Conservation (phyloP, 2,113 vertebrate genomes). For the Phalacrocorax aristotelis region DNA sequence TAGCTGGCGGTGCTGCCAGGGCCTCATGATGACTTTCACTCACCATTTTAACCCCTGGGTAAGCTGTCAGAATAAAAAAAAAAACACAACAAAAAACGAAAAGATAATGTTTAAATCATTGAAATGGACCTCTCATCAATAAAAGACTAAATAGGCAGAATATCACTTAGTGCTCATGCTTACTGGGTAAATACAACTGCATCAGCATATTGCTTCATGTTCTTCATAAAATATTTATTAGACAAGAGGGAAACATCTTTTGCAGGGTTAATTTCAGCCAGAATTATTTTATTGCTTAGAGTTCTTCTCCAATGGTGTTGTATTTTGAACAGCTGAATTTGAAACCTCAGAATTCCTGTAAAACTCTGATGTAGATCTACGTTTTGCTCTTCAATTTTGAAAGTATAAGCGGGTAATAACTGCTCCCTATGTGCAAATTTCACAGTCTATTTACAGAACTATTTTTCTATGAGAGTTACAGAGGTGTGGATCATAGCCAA, state of each 20-base stretch:
- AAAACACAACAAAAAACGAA: background rate
- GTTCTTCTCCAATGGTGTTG: background rate
- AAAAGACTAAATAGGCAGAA: constrained; percentile 3
- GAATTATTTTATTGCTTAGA: constrained; percentile 7
- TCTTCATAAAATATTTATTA: constrained; percentile 74
- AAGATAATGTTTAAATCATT: constrained; percentile 34
- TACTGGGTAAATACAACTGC: constrained; percentile 75
- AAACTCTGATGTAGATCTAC: constrained; percentile 40
- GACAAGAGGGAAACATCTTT: constrained; percentile 36
- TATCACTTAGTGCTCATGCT: constrained; percentile 71
- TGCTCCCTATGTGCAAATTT: background rate
- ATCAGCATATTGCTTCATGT: constrained; percentile 63
- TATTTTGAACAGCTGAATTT: constrained; percentile 9
- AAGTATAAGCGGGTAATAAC: constrained; percentile 8
- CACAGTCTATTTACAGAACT: constrained; percentile 23
- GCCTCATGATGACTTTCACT: constrained; percentile 90
- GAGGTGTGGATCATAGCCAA: background rate
- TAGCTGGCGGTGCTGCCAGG: constrained; percentile 83
- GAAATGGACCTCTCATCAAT: constrained; percentile 25
- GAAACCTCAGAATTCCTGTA: constrained; percentile 7
- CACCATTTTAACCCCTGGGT: constrained; percentile 74
- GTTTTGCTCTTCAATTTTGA: background rate
- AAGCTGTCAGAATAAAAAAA: constrained; percentile 44
- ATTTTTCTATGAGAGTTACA: background rate
- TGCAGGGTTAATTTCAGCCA: constrained; percentile 46